Evolutionary conservation across 30 jellyfish, hydroid and myxozoan species (phyloP).

Genomic region (Aurelia sp.): DNA sequence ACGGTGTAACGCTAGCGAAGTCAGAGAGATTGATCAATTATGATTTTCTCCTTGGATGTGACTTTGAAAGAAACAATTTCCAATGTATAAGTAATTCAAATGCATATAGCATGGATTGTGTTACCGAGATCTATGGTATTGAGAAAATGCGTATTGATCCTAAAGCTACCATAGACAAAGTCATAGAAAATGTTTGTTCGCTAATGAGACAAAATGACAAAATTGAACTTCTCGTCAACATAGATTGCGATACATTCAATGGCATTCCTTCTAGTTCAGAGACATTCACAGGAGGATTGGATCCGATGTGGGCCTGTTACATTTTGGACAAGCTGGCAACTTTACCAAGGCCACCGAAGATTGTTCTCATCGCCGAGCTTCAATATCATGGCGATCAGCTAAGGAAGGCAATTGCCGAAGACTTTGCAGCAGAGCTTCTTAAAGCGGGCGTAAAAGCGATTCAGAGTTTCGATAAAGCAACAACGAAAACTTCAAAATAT

Average conservation of each 20-base stretch:
- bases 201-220: slow-evolving; percentile 1
- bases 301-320: slow-evolving; percentile 23
- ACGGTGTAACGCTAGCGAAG: slow-evolving; percentile 37
- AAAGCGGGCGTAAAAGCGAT: slow-evolving; percentile 23
- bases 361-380: slow-evolving; percentile 32
- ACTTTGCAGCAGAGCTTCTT: slow-evolving; percentile 24
- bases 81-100: slow-evolving; percentile 20
- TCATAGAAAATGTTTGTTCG: not conserved
- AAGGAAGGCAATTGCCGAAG: slow-evolving; percentile 11
- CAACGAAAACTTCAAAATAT: too few species aligned
- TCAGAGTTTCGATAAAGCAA: not conserved
- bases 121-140: slow-evolving; percentile 5
- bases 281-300: slow-evolving; percentile 32
- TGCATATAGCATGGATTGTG: not conserved
- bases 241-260: slow-evolving; percentile 34
- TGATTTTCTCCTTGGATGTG: slow-evolving; percentile 39
- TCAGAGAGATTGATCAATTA: slow-evolving; percentile 14
- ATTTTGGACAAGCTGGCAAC: slow-evolving; percentile 12
- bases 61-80: slow-evolving; percentile 25
- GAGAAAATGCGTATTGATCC: slow-evolving; percentile 42
- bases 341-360: slow-evolving; percentile 31
- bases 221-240: slow-evolving; percentile 10
- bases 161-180: not conserved
- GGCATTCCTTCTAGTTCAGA: slow-evolving; percentile 45
- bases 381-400: slow-evolving; percentile 13